Conservation (phyloP, 2,797 vertebrate species). For the Cirrhinus mrigala region DNA sequence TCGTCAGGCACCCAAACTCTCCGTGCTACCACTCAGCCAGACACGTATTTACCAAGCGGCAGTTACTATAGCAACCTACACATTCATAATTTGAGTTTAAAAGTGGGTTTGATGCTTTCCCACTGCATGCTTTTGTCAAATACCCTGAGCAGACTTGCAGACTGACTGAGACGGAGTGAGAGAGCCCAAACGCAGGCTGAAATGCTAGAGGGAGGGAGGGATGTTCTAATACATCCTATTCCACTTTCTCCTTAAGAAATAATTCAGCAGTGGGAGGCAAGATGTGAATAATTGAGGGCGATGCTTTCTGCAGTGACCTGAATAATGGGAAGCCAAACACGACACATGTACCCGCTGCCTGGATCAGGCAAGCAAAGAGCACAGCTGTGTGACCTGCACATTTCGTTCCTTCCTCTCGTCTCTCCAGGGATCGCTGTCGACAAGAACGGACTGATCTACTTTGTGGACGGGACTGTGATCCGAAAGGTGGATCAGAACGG, state of each 20-base stretch:
- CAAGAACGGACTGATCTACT: constrained; percentile 96
- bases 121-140: constrained; percentile 71
- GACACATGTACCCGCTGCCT: constrained; percentile 80
- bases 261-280: constrained; percentile 81
- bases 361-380: constrained; percentile 74
- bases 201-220: constrained; percentile 23
- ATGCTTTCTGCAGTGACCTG: constrained; percentile 86
- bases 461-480: constrained; percentile 97
- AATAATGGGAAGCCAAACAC: constrained; percentile 83
- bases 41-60: constrained; percentile 70
- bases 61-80: constrained; percentile 76
- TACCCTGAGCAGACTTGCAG: constrained; percentile 18
- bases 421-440: constrained; percentile 91
- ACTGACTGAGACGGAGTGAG: not conserved
- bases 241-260: constrained; percentile 81
- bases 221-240: constrained; percentile 75
- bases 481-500: constrained; percentile 96
- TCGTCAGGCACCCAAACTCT: constrained; percentile 64
- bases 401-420: constrained; percentile 53
- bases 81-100: constrained; percentile 74
- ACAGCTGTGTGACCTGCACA: constrained; percentile 62
- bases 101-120: constrained; percentile 63
- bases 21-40: constrained; percentile 71
- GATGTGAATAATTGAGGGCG: constrained; percentile 80
- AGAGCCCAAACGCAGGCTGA: not conserved